phyloP scores from a whole-genome alignment of 2,888 invertebrate genomes.

The Trichogramma dendrolimi region DNA sequence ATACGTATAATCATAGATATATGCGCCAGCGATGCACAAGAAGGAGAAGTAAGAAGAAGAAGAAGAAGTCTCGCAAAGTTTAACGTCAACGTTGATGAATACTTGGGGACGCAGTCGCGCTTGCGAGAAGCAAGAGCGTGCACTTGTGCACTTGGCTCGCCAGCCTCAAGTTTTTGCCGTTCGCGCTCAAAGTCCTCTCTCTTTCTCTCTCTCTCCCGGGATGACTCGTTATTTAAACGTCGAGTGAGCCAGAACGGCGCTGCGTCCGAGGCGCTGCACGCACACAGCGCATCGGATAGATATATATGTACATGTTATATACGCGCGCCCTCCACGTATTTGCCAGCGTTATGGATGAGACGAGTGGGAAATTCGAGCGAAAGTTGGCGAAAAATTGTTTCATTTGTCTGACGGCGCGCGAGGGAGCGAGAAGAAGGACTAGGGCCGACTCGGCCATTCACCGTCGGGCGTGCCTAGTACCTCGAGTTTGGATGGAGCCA shows the following conservation, averaged over 20 bases:
- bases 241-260: neutral
- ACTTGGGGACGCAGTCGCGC: conserved; percentile 11
- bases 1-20: too few relatives aligned
- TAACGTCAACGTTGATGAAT: too few relatives aligned
- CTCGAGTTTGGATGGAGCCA: too few relatives aligned
- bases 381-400: conserved; percentile 32
- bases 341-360: conserved; percentile 29
- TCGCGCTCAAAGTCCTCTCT: conserved; percentile 13
- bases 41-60: neutral
- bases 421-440: neutral
- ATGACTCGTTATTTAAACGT: conserved; percentile 31
- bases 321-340: neutral
- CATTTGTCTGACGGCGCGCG: conserved; percentile 10
- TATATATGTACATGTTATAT: too few relatives aligned
- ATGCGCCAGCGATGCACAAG: too few relatives aligned
- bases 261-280: too few relatives aligned
- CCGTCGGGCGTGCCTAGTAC: too few relatives aligned
- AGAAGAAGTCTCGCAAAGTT: conserved; percentile 2
- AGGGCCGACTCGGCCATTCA: too few relatives aligned
- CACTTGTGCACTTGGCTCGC: neutral
- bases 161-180: conserved; percentile 11
- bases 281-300: too few relatives aligned
- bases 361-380: conserved; percentile 32
- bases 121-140: conserved; percentile 7
- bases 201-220: neutral